Evolutionary conservation across 2,888 invertebrate genomes (phyloP).

Genomic region (Aleiodes alternator): DNA sequence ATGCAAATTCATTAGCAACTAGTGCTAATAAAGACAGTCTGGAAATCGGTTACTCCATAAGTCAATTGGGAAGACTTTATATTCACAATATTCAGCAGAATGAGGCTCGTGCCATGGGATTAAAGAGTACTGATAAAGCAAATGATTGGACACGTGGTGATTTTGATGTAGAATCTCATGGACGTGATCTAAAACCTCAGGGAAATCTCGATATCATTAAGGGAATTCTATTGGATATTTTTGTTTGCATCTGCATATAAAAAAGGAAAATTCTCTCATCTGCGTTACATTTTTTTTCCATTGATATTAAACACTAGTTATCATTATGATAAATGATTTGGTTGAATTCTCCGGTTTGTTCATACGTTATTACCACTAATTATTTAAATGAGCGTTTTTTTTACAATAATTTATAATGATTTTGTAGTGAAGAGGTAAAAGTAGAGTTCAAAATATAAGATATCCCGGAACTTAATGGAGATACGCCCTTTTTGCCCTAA

Average conservation of each 20-base stretch:
- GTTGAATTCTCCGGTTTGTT: neutral
- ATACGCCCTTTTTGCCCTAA: too few species aligned
- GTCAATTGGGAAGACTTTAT: constrained; percentile 64
- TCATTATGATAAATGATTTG: neutral
- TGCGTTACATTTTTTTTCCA: constrained; percentile 11
- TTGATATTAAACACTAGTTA: too few species aligned
- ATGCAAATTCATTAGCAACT: constrained; percentile 38
- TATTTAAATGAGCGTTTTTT: neutral
- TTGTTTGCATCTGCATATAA: constrained; percentile 70
- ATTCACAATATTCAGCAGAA: constrained; percentile 60
- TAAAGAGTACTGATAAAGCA: constrained; percentile 57
- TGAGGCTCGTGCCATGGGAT: constrained; percentile 50
- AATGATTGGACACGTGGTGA: constrained; percentile 65
- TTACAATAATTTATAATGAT: neutral
- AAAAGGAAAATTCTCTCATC: neutral
- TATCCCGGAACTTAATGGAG: too few species aligned
- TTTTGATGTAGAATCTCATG: constrained; percentile 62
- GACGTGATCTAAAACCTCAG: constrained; percentile 63
- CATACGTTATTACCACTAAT: neutral
- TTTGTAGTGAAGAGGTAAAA: too few species aligned
- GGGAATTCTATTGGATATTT: constrained; percentile 68
- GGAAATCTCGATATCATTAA: constrained; percentile 69
- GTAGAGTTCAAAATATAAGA: neutral
- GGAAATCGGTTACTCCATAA: constrained; percentile 68
- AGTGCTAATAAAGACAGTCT: constrained; percentile 68